Conservation (phyloP, 2,797 vertebrate species). For the Semaprochilodus insignis region DNA sequence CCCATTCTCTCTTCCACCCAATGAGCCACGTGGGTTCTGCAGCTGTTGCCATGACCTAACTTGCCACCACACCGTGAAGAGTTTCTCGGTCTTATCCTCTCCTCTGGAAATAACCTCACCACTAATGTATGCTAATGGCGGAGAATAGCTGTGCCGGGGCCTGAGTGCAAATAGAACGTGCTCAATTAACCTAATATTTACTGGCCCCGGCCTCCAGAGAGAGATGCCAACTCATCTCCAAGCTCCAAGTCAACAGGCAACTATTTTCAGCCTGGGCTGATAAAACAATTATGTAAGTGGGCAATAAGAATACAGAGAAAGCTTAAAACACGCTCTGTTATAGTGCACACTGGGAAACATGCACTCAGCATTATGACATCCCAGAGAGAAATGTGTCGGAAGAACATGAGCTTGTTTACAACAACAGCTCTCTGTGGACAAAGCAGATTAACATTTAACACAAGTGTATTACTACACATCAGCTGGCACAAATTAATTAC, state of each 20-base stretch:
- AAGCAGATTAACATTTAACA: slow-evolving; percentile 42
- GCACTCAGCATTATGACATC: slow-evolving; percentile 33
- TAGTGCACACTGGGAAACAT: slow-evolving; percentile 22
- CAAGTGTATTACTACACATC: slow-evolving; percentile 18
- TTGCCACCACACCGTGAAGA: slow-evolving; percentile 50
- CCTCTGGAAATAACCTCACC: slow-evolving; percentile 65
- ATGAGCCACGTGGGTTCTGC: not conserved
- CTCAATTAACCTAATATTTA: slow-evolving; percentile 80
- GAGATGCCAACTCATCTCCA: slow-evolving; percentile 61
- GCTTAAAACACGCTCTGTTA: slow-evolving; percentile 38
- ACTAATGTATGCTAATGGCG: slow-evolving; percentile 76
- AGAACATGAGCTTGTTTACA: slow-evolving; percentile 19
- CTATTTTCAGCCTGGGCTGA: slow-evolving; percentile 42
- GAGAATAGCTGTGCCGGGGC: slow-evolving; percentile 67
- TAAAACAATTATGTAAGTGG: slow-evolving; percentile 34
- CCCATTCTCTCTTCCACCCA: slow-evolving; percentile 21
- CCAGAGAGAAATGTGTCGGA: slow-evolving; percentile 24
- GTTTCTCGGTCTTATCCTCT: slow-evolving; percentile 47
- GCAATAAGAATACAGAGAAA: slow-evolving; percentile 52
- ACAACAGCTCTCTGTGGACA: slow-evolving; percentile 21
- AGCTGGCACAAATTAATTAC: slow-evolving; percentile 23
- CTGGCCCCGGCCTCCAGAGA: slow-evolving; percentile 67
- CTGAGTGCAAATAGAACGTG: slow-evolving; percentile 70
- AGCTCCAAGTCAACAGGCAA: slow-evolving; percentile 50
- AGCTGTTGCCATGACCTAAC: not conserved